Base-by-base conservation (phyloP, 2,113 vertebrate species). In the Dromaius novaehollandiae region DNA sequence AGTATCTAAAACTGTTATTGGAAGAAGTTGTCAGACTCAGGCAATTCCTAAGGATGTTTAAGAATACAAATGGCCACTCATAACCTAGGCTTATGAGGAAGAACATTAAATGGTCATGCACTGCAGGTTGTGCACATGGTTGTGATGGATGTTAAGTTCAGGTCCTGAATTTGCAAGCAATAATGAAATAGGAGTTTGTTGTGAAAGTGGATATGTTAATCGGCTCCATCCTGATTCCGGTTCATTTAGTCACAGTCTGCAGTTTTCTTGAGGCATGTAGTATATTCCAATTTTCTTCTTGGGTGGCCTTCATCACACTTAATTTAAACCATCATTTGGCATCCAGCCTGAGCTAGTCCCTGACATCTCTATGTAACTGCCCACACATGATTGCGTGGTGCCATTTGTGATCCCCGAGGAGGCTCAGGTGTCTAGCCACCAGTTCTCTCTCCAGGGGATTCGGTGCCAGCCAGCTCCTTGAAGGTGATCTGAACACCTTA, bases 301-400 rank as follows among this genome's bases (percentile, higher is more conserved):
- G 17, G 0, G 5, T 69, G n/a, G 11, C 4, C 42, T 70, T 93
- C 32, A 63, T 8, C 60, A 6, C 7, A 30, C 1, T 1, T 14
- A 36, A 50, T 80, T 90, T 82, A 77, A 82, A 7, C 36, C 15
- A 78, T 34, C 13, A 18, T 66, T 86, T 83, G 55, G 71, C 9
- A 61, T 73, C 9, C 12, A 7, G 15, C 30, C 10, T 51, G 11
- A 91, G 18, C 34, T 40, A 48, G 22, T 38, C 40, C 51, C 14
- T 26, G 77, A 19, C 26, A 60, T 40, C 24, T 56, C 26, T 68
- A 21, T 9, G 42, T 32, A 77, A 38, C 18, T 70, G 14, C 38
- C 42, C 8, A 77, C 9, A 3, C 20, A 20, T 1, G 1, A 7
- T 18, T 53, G 1, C 3, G 11, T n/a, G 40, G 4, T 93, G 40